Conservation (phyloP, 1,140 invertebrate genomes). For the Trichonephila clavata region DNA sequence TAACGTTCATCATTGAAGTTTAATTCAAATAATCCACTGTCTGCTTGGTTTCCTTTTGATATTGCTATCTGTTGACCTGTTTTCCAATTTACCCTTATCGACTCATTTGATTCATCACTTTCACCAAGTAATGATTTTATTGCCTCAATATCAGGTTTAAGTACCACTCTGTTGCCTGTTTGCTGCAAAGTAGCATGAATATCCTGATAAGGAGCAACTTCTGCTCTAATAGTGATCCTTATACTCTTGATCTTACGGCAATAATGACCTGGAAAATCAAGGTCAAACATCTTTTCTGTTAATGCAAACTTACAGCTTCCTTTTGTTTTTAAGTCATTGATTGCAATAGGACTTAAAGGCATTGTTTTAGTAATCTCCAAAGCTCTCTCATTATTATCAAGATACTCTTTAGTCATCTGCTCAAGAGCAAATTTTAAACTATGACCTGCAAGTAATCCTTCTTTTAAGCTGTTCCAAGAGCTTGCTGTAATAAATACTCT, state of each 20-base stretch:
- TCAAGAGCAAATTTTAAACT: slow-evolving; percentile 18
- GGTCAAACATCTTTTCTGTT: slow-evolving; percentile 17
- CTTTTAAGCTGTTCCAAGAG: slow-evolving; percentile 9
- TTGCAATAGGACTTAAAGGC: slow-evolving; percentile 16
- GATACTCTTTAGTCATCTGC: slow-evolving; percentile 16
- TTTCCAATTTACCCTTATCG: slow-evolving; percentile 17
- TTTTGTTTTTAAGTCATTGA: slow-evolving; percentile 13
- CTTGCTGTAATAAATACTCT: slow-evolving; percentile 17
- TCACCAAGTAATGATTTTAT: slow-evolving; percentile 18
- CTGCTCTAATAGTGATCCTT: slow-evolving; percentile 9
- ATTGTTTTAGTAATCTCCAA: slow-evolving; percentile 18
- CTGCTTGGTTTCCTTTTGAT: slow-evolving; percentile 16
- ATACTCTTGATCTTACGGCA: slow-evolving; percentile 17
- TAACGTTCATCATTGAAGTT: slow-evolving; percentile 17
- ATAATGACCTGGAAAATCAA: background rate
- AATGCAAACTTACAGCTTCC: slow-evolving; percentile 16
- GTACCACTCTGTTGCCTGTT: slow-evolving; percentile 15
- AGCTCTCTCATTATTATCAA: slow-evolving; percentile 17
- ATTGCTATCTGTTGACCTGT: slow-evolving; percentile 16
- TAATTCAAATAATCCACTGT: slow-evolving; percentile 18
- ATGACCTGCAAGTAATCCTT: slow-evolving; percentile 16
- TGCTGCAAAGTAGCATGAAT: slow-evolving; percentile 16
- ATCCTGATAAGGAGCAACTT: slow-evolving; percentile 16
- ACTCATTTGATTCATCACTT: slow-evolving; percentile 13
- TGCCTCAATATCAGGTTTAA: slow-evolving; percentile 17